Base-by-base conservation (phyloP, 2,797 vertebrate genomes). In the Leptoclinus maculatus region DNA sequence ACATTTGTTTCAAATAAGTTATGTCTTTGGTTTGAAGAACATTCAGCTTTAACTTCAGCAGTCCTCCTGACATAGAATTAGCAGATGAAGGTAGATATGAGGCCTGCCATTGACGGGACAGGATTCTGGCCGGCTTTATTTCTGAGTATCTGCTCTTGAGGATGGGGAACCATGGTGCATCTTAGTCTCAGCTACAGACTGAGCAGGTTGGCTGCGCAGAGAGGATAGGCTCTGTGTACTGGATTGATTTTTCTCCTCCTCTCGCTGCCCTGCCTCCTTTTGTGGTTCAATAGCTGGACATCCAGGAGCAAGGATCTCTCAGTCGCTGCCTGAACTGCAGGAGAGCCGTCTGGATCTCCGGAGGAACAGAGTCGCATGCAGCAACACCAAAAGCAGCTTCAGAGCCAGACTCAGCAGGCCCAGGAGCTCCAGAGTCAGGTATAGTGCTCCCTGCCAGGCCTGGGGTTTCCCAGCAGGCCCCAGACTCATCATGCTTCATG, bases 221-320 rank as follows among this genome's bases (percentile, higher is more conserved):
- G 92, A 95, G 85, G 87, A 96, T 93, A 95, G 86, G 89, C 96
- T 94, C 90, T 91, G 92, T 93, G 88, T 95, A 94, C 92, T 94
- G 84, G 93, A 97, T 97, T 97, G 97, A 97, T 98, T 98, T 97
- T 95, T 91, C 88, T 87, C 91, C 94, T 96, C 94, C 92, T 92
- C 93, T 90, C 82, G 66, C 92, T 53, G 94, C 96, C 94, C 95
- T 96, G 93, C 95, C 95, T 96, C 94, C 95, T 96, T 88, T 96
- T 96, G 95, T 96, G 95, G 95, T 96, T 97, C 95, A 95, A 95
- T 97, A 97, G 96, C 95, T 97, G 95, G 97, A 97, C 95, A 93
- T 96, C 95, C 95, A 96, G 94, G 95, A 97, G 93, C 95, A 94
- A 96, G 94, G 92, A 96, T 97, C 92, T 97, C 94, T 96, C 94